Percentiles rank a stretch among this genome's conserved stretches.
Evolutionary conservation across 2,888 invertebrate species (phyloP).

Genomic region (Heliconius ethilla): DNA sequence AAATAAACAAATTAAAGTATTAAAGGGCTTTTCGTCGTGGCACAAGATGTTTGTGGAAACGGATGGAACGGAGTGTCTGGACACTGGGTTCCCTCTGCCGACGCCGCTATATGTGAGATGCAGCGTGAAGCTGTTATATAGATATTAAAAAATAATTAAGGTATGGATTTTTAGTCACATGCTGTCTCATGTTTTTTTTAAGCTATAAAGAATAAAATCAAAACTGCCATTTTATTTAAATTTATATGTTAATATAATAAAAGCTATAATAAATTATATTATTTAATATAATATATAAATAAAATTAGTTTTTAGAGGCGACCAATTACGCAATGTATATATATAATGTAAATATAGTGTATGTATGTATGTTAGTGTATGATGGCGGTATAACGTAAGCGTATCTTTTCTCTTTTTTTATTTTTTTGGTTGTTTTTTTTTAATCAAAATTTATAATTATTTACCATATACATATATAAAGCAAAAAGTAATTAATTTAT

Average conservation of each 20-base stretch:
- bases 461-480: no score
- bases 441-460: no score
- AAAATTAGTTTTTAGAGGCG: slow-evolving; percentile 3
- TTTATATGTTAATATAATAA: background rate
- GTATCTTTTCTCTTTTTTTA: background rate
- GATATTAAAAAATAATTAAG: no score
- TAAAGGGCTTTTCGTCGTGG: no score
- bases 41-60: no score
- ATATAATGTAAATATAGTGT: slow-evolving; percentile 2
- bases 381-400: background rate
- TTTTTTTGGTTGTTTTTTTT: background rate
- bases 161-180: no score
- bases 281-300: background rate
- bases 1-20: no score
- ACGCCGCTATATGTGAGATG: background rate
- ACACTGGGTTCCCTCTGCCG: background rate
- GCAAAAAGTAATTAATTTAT: background rate
- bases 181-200: no score
- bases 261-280: slow-evolving; percentile 12
- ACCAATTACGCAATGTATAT: slow-evolving; percentile 17
- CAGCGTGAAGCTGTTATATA: background rate
- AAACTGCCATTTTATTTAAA: background rate
- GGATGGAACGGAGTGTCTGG: background rate
- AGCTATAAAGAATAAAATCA: background rate
- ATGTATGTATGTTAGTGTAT: slow-evolving; percentile 7